These are phyloP conservation scores for Rattus norvegicus DNA, from an alignment of 2,113 vertebrate species.

Conservation along the genomic window GRCr8 NC_086022.1:20328001-20328500, in stretches of 20 bases:
- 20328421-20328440: constrained; percentile 45
- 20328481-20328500: constrained; percentile 56
- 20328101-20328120: constrained; percentile 36
- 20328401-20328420: constrained; percentile 54
- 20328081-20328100: neutral
- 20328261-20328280: constrained; percentile 43
- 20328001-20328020: constrained; percentile 6
- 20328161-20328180: constrained; percentile 31
- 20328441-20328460: constrained; percentile 64
- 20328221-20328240: neutral
- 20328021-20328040: constrained; percentile 4
- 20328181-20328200: constrained; percentile 46
- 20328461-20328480: constrained; percentile 65
- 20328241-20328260: constrained; percentile 37
- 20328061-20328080: constrained; percentile 39
- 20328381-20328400: constrained; percentile 42
- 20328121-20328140: neutral
- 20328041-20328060: neutral
- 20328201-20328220: neutral
- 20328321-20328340: constrained; percentile 30
- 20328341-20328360: constrained; percentile 43
- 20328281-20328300: constrained; percentile 53
- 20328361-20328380: constrained; percentile 20
- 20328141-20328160: neutral
- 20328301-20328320: constrained; percentile 53